These are phyloP conservation scores for Melanotaenia trifasciata DNA, from an alignment of 2,797 vertebrate genomes.

Conservation along the genomic window DNA sequence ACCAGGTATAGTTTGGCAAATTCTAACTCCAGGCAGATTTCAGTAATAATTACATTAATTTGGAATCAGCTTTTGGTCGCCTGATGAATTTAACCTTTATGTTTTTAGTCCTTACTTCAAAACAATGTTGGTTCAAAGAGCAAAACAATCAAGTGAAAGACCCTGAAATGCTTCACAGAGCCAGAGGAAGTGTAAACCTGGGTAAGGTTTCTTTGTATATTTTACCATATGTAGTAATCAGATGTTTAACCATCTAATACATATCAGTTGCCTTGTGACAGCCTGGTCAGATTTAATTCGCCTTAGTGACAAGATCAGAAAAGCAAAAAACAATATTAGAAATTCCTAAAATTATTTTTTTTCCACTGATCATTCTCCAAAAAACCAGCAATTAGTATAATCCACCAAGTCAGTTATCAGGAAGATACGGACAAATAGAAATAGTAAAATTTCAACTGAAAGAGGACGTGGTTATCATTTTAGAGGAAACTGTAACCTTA, in stretches of 20 bases:
- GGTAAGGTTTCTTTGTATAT: neutral
- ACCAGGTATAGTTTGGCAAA: no score
- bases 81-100: neutral
- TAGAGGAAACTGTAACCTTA: no score
- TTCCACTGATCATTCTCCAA: no score
- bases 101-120: neutral
- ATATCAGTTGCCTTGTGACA: neutral
- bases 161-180: neutral
- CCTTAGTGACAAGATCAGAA: neutral
- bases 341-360: neutral
- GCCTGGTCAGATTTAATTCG: neutral
- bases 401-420: no score
- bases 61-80: neutral
- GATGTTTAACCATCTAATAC: neutral
- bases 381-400: no score
- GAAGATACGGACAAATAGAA: no score
- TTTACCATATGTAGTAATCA: neutral
- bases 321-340: neutral
- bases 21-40: neutral
- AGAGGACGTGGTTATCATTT: no score
- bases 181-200: neutral
- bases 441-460: no score
- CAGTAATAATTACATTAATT: neutral
- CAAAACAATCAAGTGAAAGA: conserved; percentile 10
- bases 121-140: neutral